Evolutionary conservation across 2,113 vertebrate species (phyloP).

Genomic region (Todiramphus chloris): DNA sequence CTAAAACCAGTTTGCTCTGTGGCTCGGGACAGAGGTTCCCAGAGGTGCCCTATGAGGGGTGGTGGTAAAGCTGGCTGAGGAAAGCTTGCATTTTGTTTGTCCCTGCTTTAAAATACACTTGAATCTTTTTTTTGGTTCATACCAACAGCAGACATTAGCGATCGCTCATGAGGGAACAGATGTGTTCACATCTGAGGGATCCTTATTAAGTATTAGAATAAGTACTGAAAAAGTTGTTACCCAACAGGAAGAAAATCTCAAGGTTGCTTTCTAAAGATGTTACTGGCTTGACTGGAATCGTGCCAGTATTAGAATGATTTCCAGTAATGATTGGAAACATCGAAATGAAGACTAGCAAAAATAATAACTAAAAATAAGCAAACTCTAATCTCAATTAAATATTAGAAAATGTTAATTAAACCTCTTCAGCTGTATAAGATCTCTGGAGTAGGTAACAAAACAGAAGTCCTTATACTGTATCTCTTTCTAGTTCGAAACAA

Average conservation of each 20-base stretch:
- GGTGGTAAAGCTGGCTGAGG: neutral
- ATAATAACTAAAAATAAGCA: neutral
- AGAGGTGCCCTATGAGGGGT: no score
- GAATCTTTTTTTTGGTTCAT: neutral
- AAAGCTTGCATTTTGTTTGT: neutral
- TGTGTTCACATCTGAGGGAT: neutral
- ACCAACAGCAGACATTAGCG: neutral
- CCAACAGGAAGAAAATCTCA: neutral
- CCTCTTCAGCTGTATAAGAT: neutral
- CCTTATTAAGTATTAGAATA: neutral
- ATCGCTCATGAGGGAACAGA: neutral
- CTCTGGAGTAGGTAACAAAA: neutral
- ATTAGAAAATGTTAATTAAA: neutral
- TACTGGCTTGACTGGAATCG: neutral
- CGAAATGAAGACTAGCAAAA: neutral
- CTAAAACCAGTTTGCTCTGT: neutral
- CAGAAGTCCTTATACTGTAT: neutral
- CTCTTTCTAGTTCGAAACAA: constrained; percentile 92
- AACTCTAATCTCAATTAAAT: neutral
- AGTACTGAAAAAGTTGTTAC: neutral
- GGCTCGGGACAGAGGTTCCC: neutral
- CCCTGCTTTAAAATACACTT: neutral
- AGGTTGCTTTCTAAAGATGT: neutral
- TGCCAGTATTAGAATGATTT: neutral
- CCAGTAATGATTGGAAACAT: neutral